Evolutionary conservation across 2,888 invertebrate species (phyloP).

Genomic region (Syrphus vitripennis): DNA sequence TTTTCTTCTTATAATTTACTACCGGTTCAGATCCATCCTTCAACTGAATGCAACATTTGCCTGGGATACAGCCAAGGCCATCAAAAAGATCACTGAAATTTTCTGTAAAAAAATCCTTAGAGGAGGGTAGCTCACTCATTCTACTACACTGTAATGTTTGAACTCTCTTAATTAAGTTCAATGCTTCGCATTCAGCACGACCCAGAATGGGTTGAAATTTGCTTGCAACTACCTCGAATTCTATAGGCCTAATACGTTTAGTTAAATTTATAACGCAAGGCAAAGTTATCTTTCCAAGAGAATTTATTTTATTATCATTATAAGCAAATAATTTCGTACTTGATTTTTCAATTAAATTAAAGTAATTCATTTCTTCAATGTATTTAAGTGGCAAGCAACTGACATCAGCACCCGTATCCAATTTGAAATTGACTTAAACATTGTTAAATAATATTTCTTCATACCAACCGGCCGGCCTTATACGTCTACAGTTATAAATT

Average conservation of each 20-base stretch:
- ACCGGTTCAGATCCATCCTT: constrained; percentile 64
- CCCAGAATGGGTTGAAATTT: constrained; percentile 43
- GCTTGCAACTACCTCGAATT: constrained; percentile 40
- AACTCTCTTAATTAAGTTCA: constrained; percentile 21
- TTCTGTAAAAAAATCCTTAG: constrained; percentile 2
- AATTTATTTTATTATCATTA: constrained; percentile 37
- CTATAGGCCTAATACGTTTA: not conserved
- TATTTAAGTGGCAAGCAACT: constrained; percentile 46
- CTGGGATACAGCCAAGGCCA: constrained; percentile 38
- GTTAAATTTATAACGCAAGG: constrained; percentile 33
- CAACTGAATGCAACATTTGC: constrained; percentile 51
- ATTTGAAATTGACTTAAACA: constrained; percentile 42
- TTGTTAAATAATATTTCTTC: constrained; percentile 24
- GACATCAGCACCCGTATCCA: constrained; percentile 57
- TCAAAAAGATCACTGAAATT: constrained; percentile 30
- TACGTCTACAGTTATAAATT: constrained; percentile 9
- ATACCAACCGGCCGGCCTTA: constrained; percentile 39
- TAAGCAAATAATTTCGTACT: constrained; percentile 33
- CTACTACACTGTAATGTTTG: constrained; percentile 39
- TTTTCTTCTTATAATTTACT: constrained; percentile 68
- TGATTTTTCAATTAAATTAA: constrained; percentile 11
- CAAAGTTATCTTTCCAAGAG: constrained; percentile 38
- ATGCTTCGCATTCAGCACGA: constrained; percentile 27
- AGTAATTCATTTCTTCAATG: constrained; percentile 40
- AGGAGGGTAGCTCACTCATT: not conserved